Evolutionary conservation across 2,113 vertebrate species (phyloP), one percentile per base, ranked within the genome.

Genomic region (Gracilinanus agilis): DNA sequence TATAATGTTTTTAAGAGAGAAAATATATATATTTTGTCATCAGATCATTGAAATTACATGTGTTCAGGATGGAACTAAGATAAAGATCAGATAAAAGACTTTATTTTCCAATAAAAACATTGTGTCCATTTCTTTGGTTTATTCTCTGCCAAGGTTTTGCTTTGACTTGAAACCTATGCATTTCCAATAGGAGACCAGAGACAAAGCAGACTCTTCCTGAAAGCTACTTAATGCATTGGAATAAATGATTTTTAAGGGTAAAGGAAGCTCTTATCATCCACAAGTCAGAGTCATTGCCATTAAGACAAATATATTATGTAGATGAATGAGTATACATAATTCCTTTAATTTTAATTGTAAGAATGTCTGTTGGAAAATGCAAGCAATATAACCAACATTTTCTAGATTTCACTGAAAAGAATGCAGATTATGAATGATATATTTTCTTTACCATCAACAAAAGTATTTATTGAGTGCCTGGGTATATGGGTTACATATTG

Each of bases 401-500:
- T 93, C 91, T 90, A 61, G 49, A 54, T 95, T 96, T 54, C 92
- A 44, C 67, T 96, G 55, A 95, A 96, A 96, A 90, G 61, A 91
- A 95, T 95, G n/a, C 49, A 96, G 58, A 83, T 40, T 94, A 90
- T 88, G 61, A 95, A 96, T 97, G 95, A 97, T 94, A 95, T 95
- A 96, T 96, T 97, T 40, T 90, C 97, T 93, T 88, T 53, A 93
- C 96, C 95, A 96, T 96, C 95, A 96, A 83, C 91, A 53, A 96
- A 97, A 95, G 96, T 93, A 96, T 94, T 96, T 95, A 75, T 96
- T 96, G 96, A 94, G 75, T 88, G 89, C 91, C 53, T 27, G 49
- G 96, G 75, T 91, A 94, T 96, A 94, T 88, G 61, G 92, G 67
- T 89, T 93, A 21, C 49, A 94, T 3, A 16, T 55, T 90, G 56